These are phyloP conservation scores for Malachius bipustulatus DNA, from an alignment of 2,888 invertebrate genomes.

Conservation along the genomic window DNA sequence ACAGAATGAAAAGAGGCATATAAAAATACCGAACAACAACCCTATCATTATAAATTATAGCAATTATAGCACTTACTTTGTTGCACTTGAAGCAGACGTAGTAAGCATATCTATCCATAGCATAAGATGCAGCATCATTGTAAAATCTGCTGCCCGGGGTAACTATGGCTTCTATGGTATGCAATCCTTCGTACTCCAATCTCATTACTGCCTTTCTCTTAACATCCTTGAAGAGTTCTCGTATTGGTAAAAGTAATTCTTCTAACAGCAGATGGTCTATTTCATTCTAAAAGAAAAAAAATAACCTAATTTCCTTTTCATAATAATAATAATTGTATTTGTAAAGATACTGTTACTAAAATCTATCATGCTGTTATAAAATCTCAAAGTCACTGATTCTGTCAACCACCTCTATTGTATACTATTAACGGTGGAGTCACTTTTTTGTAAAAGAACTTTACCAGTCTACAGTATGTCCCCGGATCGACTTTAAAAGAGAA, in stretches of 20 bases:
- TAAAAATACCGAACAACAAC: too few relatives aligned
- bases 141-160: constrained; percentile 55
- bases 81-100: constrained; percentile 95
- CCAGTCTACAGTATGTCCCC: too few relatives aligned
- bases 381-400: too few relatives aligned
- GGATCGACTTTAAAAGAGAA: too few relatives aligned
- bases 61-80: constrained; percentile 49
- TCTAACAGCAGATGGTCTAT: constrained; percentile 73
- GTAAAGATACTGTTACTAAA: too few relatives aligned
- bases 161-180: constrained; percentile 56
- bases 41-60: too few relatives aligned
- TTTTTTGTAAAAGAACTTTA: too few relatives aligned
- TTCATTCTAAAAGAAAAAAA: constrained; percentile 43
- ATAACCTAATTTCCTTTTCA: constrained; percentile 5
- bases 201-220: constrained; percentile 89
- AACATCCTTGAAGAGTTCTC: constrained; percentile 78
- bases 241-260: constrained; percentile 69
- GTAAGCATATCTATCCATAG: constrained; percentile 96
- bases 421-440: too few relatives aligned
- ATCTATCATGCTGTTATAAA: too few relatives aligned
- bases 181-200: constrained; percentile 88
- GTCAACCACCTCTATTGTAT: too few relatives aligned
- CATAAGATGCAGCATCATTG: constrained; percentile 75
- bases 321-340: too few relatives aligned
- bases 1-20: too few relatives aligned